Percentiles rank a stretch among this genome's conserved stretches.
Conservation (phyloP, 2,113 vertebrate species). For the Hoplias malabaricus region DNA sequence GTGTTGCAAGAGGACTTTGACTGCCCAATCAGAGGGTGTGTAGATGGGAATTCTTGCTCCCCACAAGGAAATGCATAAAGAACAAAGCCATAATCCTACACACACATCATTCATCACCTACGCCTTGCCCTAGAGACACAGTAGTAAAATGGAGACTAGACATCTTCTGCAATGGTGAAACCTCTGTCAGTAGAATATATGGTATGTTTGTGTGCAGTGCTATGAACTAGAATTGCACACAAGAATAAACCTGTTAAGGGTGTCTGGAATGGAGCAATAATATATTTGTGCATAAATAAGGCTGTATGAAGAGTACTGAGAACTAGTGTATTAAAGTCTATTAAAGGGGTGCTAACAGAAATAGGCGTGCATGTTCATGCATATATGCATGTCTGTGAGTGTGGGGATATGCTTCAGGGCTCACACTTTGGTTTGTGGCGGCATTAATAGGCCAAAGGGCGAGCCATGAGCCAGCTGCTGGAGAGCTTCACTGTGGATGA, state of each 20-base stretch:
- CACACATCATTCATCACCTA: slow-evolving; percentile 33
- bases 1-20: slow-evolving; percentile 32
- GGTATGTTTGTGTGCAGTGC: slow-evolving; percentile 34
- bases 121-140: slow-evolving; percentile 39
- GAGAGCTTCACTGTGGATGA: slow-evolving; percentile 89
- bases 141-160: slow-evolving; percentile 34
- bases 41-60: slow-evolving; percentile 23
- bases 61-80: slow-evolving; percentile 46
- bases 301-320: slow-evolving; percentile 17
- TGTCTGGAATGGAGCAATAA: slow-evolving; percentile 15
- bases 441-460: slow-evolving; percentile 75
- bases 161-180: slow-evolving; percentile 58
- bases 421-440: slow-evolving; percentile 49
- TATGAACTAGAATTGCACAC: slow-evolving; percentile 19
- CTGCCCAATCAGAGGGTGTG: slow-evolving; percentile 9
- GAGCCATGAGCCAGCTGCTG: slow-evolving; percentile 86
- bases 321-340: neutral
- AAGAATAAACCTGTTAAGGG: slow-evolving; percentile 35
- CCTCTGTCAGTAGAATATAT: slow-evolving; percentile 68
- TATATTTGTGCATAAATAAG: slow-evolving; percentile 15
- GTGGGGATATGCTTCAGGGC: neutral
- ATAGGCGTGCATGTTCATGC: neutral
- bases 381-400: neutral
- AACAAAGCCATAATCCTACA: slow-evolving; percentile 55
- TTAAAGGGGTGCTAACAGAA: neutral